These are phyloP conservation scores for Actenoides hombroni DNA, from an alignment of 2,113 vertebrate genomes.

Conservation along the genomic window DNA sequence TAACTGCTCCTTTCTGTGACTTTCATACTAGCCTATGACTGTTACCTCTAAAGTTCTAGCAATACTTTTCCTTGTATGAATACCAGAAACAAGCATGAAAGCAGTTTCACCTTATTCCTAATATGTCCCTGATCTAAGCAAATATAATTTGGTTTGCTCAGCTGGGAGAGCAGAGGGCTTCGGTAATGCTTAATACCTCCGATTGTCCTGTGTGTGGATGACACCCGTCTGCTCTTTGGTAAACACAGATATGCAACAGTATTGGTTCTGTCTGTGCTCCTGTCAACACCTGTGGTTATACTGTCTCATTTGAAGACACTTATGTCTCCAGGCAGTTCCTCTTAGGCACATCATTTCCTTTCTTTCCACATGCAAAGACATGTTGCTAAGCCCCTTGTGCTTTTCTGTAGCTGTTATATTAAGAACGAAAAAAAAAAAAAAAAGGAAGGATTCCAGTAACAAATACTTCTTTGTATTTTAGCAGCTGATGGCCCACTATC, in stretches of 20 bases:
- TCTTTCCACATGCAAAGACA: not conserved
- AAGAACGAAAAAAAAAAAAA: not conserved
- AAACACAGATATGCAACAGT: conserved; percentile 2
- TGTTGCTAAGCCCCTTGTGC: not conserved
- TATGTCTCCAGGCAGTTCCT: conserved; percentile 25
- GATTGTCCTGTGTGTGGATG: not conserved
- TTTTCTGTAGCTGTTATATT: not conserved
- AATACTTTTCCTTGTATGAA: not conserved
- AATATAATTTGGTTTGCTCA: conserved; percentile 16
- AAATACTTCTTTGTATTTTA: conserved; percentile 13
- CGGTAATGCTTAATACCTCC: not conserved
- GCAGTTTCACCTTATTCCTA: not conserved
- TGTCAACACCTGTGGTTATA: conserved; percentile 39
- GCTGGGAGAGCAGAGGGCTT: not conserved
- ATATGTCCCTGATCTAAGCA: not conserved
- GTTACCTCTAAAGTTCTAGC: not conserved
- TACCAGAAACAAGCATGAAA: not conserved
- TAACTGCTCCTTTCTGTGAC: not conserved
- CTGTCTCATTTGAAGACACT: conserved; percentile 25
- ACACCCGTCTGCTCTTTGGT: not conserved
- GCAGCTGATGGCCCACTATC: not conserved
- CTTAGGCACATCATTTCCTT: conserved; percentile 9
- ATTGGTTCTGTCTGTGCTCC: not conserved
- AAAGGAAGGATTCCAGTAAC: not conserved
- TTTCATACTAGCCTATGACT: not conserved